Conservation (phyloP, 2,797 vertebrate species). For the Hylomyscus alleni region DNA sequence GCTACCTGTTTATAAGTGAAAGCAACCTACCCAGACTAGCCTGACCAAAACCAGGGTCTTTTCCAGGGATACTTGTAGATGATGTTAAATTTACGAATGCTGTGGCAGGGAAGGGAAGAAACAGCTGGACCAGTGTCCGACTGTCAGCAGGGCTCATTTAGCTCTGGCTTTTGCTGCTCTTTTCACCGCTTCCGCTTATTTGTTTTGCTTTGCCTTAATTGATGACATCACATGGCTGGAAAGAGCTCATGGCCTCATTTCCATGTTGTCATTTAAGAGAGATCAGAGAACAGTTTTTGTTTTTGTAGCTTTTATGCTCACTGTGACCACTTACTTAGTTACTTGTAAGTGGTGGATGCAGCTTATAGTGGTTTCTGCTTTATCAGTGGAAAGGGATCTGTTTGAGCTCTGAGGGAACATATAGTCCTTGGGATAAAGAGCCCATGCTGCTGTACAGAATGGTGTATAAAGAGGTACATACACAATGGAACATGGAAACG, state of each 20-base stretch:
- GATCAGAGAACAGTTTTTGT: background rate
- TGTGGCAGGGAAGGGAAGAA: background rate
- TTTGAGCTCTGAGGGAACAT: background rate
- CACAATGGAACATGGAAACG: background rate
- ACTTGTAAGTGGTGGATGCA: background rate
- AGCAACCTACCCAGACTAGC: background rate
- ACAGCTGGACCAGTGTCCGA: background rate
- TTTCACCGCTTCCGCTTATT: background rate
- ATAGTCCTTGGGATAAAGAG: background rate
- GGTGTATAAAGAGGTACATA: background rate
- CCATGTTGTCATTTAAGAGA: background rate
- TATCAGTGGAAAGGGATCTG: background rate
- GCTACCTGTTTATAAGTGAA: background rate
- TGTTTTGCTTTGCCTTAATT: background rate
- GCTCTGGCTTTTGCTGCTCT: background rate
- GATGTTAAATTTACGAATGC: background rate
- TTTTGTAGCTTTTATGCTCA: slow-evolving; percentile 36
- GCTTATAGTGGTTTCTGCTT: background rate
- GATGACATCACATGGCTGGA: background rate
- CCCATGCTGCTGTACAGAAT: background rate
- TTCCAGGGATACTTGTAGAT: background rate
- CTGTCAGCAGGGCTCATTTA: background rate
- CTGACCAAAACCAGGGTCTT: background rate
- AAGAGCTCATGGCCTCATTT: background rate
- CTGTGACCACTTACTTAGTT: background rate